Evolutionary conservation across 2,797 vertebrate genomes (phyloP).

Genomic region (Nyctalus aviator): DNA sequence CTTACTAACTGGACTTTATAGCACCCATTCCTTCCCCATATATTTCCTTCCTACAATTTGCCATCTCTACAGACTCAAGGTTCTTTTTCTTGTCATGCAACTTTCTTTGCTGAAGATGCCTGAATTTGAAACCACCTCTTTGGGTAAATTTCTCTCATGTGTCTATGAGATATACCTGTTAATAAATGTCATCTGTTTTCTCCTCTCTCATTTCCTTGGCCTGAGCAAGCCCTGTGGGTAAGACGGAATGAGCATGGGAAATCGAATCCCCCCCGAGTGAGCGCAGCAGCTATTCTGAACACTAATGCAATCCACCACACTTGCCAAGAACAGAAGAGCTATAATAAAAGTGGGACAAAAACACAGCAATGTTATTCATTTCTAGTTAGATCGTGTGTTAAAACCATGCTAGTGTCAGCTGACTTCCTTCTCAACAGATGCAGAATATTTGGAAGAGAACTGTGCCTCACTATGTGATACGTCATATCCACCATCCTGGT

Average conservation of each 20-base stretch:
- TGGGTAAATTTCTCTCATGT: background rate
- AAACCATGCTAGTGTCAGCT: background rate
- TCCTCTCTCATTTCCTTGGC: background rate
- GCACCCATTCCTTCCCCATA: background rate
- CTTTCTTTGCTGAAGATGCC: background rate
- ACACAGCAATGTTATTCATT: slow-evolving; percentile 29
- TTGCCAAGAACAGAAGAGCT: background rate
- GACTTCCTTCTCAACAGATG: background rate
- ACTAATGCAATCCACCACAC: background rate
- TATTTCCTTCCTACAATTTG: background rate
- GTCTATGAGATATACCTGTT: background rate
- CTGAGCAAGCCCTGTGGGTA: too few species aligned
- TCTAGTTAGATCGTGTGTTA: background rate
- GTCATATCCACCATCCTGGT: background rate
- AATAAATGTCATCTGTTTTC: background rate
- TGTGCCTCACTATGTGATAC: background rate
- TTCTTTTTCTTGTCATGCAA: background rate
- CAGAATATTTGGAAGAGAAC: background rate
- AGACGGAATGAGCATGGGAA: background rate
- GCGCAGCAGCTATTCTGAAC: background rate
- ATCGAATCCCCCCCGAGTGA: background rate
- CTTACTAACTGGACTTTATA: background rate
- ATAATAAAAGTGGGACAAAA: background rate
- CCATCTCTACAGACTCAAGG: background rate
- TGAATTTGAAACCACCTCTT: background rate